Percentiles rank a stretch among this genome's conserved stretches.
These are phyloP conservation scores for Pteria penguin DNA, from an alignment of 2,888 invertebrate species.

Conservation along the genomic window DNA sequence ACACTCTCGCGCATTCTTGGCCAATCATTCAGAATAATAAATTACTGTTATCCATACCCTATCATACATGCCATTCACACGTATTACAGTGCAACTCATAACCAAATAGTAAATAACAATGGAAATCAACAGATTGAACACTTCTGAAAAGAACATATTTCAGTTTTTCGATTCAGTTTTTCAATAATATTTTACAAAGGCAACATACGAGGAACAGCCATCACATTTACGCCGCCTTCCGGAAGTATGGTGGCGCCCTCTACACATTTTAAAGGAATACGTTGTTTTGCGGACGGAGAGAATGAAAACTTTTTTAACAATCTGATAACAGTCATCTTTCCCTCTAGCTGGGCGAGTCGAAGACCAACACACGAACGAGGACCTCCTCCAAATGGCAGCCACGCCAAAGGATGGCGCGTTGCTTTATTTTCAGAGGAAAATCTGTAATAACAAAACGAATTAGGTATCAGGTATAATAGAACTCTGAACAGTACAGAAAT, in stretches of 20 bases:
- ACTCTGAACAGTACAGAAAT: no score
- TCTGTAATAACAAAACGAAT: conserved; percentile 50
- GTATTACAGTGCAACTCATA: no score
- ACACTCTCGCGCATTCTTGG: no score
- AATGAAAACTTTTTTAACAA: conserved; percentile 67
- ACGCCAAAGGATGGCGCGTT: conserved; percentile 69
- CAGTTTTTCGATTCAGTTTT: no score
- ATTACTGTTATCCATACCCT: no score
- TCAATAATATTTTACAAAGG: no score
- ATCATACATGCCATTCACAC: no score
- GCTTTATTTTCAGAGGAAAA: conserved; percentile 63
- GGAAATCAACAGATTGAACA: no score
- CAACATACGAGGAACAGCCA: conserved; percentile 26
- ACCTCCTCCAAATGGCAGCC: conserved; percentile 77
- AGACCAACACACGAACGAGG: conserved; percentile 74
- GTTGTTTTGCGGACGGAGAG: conserved; percentile 55
- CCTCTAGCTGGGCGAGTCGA: conserved; percentile 73
- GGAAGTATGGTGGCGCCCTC: conserved; percentile 75
- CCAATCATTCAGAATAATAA: no score
- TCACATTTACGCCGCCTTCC: conserved; percentile 65
- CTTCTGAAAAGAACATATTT: no score
- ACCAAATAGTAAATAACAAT: no score
- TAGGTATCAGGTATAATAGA: no score
- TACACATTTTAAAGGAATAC: conserved; percentile 61
- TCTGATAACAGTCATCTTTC: conserved; percentile 70